Percentiles rank a stretch among this genome's conserved stretches.
These are phyloP conservation scores for Aquatica leii DNA, from an alignment of 2,888 invertebrate species.

Conservation along the genomic window DNA sequence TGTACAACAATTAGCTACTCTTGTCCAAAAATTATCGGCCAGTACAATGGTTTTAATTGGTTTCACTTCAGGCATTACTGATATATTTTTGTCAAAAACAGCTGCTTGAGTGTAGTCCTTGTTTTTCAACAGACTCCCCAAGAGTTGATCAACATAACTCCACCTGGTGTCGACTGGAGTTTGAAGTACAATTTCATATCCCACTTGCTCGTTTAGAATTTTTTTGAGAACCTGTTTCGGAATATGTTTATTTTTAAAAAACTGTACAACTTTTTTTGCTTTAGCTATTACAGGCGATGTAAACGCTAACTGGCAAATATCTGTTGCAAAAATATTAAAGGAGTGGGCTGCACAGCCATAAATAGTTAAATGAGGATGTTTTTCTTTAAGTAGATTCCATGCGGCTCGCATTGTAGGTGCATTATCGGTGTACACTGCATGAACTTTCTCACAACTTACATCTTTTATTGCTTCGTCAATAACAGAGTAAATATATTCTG, in stretches of 20 bases:
- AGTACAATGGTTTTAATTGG: background rate
- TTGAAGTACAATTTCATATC: background rate
- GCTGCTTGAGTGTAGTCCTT: constrained; percentile 4
- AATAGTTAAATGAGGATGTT: no score
- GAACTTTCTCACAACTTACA: no score
- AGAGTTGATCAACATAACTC: background rate
- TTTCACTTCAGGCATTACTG: constrained; percentile 1
- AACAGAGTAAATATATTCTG: no score
- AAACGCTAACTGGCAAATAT: no score
- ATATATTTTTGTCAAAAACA: background rate
- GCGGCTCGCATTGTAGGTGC: no score
- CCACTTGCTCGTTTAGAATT: no score
- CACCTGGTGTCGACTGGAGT: background rate
- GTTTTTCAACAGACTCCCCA: background rate
- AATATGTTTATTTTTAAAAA: constrained; percentile 2
- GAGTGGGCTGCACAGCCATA: background rate
- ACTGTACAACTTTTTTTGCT: constrained; percentile 2
- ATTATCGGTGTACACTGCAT: no score
- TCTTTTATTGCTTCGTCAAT: no score
- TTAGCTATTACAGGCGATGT: no score
- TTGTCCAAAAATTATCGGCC: background rate
- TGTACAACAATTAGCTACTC: constrained; percentile 1
- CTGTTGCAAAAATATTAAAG: background rate
- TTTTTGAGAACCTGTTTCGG: background rate
- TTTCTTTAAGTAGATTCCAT: no score